Base-by-base conservation (phyloP, 2,888 invertebrate genomes). In the Drosophila tripunctata region DNA sequence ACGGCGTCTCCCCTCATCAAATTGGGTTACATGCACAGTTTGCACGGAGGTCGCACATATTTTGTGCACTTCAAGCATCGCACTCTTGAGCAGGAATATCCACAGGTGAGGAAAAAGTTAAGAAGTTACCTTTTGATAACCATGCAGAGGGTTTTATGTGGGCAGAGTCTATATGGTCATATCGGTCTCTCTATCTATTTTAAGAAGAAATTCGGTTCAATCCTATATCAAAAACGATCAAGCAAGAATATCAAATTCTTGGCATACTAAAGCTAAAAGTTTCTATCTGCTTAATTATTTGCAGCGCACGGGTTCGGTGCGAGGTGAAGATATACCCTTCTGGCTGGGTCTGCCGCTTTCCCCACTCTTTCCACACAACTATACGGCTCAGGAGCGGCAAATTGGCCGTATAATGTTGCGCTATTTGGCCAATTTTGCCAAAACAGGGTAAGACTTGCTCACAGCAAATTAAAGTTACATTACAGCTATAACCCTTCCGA, bases 31-130 rank as follows among this genome's bases (percentile, higher is more conserved):
- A 93, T 96, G 60, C 96, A 96, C 90, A 95, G 96, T 27, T 92
- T 96, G 74, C 93, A 94, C 66, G 96, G 96, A 3, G 96, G 96
- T 43, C 94, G 94, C 48, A 96, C 96, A 30, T 97, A 95, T 93
- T 96, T 97, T 92, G 94, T 97, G 72, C 96, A 97, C 90, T 97
- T 97, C 89, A 95, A 95, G 84, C 96, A 97, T 91, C 96, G 97
- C 77, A 96, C 96, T 4, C 94, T 94, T 81, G 96, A 96, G 70
- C 95, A 96, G 79, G 95, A 95, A 90, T 95, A 94, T 92, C 95
- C 95, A 48, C 94, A 95, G 93, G 95, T 95, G n/a, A n/a, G n/a
- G n/a, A n/a, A n/a, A n/a, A n/a, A n/a, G n/a, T n/a, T n/a, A n/a
- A n/a, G n/a, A n/a, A n/a, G n/a, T n/a, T n/a, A n/a, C n/a, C n/a